These are phyloP conservation scores for Scaptomyza pallida DNA, from an alignment of 1,140 invertebrate genomes.

Conservation along the genomic window DNA sequence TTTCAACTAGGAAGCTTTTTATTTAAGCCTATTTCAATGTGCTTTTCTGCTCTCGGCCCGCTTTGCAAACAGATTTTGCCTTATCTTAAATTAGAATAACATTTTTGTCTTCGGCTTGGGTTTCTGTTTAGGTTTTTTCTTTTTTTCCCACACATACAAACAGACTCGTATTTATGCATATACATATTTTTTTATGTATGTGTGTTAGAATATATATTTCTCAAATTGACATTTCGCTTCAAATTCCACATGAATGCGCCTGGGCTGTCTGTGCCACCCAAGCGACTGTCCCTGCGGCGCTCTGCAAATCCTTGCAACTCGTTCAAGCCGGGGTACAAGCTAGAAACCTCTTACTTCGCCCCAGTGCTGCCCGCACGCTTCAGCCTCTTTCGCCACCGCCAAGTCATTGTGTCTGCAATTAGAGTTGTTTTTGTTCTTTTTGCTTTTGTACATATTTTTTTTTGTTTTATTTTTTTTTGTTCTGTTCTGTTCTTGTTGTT, in stretches of 20 bases:
- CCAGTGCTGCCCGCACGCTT: constrained; percentile 23
- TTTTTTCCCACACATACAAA: constrained; percentile 5
- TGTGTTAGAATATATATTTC: constrained; percentile 50
- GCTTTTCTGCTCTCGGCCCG: constrained; percentile 21
- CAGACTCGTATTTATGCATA: constrained; percentile 14
- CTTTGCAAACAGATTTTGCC: constrained; percentile 71
- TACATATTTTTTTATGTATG: constrained; percentile 31
- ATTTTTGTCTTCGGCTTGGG: constrained; percentile 63
- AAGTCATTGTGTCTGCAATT: constrained; percentile 80
- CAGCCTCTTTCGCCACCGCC: constrained; percentile 33
- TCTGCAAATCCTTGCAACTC: constrained; percentile 80
- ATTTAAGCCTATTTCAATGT: constrained; percentile 53
- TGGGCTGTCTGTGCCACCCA: constrained; percentile 71
- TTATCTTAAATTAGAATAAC: constrained; percentile 82
- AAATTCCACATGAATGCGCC: constrained; percentile 81
- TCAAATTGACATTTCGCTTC: constrained; percentile 80
- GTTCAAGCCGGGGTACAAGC: constrained; percentile 52
- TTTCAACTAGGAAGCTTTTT: constrained; percentile 23
- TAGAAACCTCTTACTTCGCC: constrained; percentile 50
- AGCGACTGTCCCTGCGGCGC: constrained; percentile 64
- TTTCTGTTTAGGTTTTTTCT: constrained; percentile 25
- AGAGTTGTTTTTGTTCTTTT: constrained; percentile 79
- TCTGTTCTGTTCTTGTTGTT: constrained; percentile 56
- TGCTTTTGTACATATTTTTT: constrained; percentile 50
- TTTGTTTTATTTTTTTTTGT: constrained; percentile 35